Evolutionary conservation across 2,797 vertebrate genomes (phyloP).

Genomic region (Macropus fuliginosus): DNA sequence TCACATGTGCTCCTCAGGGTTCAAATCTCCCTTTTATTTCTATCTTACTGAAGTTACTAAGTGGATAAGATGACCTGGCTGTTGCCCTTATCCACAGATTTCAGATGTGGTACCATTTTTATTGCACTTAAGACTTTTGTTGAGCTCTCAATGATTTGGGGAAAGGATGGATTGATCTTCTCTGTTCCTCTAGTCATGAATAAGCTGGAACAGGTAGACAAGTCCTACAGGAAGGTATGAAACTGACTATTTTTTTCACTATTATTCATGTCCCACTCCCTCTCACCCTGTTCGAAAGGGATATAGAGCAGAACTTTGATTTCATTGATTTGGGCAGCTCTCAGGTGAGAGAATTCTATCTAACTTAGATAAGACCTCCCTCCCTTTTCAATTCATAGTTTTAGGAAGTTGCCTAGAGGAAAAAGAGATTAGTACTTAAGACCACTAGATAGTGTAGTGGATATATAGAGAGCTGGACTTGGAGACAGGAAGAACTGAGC

Average conservation of each 20-base stretch:
- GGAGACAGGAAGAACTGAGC: background rate
- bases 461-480: background rate
- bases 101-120: background rate
- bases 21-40: background rate
- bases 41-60: background rate
- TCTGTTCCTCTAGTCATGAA: conserved; percentile 24
- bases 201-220: background rate
- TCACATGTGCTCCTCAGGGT: background rate
- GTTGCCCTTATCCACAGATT: background rate
- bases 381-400: background rate
- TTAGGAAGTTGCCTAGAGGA: background rate
- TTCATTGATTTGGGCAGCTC: background rate
- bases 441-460: background rate
- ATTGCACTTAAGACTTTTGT: background rate
- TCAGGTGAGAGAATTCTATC: background rate
- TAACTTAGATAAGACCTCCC: background rate
- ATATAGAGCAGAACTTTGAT: background rate
- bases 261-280: background rate
- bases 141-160: background rate
- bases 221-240: background rate
- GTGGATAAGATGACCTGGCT: background rate
- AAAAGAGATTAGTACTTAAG: background rate
- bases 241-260: background rate
- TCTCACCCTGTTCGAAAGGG: background rate
- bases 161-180: background rate